Base-by-base conservation (phyloP, 1,140 invertebrate species). In the Helicoverpa armigera region DNA sequence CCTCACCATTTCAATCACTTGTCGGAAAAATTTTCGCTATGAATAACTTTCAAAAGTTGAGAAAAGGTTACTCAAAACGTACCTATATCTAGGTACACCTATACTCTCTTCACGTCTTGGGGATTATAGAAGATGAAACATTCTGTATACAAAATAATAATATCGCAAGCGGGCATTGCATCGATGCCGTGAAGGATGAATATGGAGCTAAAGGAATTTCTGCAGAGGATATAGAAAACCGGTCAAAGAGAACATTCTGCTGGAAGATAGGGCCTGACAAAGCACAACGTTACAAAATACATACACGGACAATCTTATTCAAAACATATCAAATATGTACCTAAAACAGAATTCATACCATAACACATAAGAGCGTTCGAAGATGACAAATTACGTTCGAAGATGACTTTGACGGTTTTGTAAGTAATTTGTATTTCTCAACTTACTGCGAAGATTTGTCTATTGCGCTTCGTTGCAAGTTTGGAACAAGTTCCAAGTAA, bases 191-290 rank as follows among this genome's bases (percentile, higher is more conserved):
- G 18, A 53, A 51, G 67, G 3, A 23, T 9, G 43, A n/a, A 29
- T 16, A 50, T 50, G 43, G 3, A 72, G 50, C 18, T n/a, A 72
- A 53, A 51, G 50, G 50, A 72, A 72, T 72, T 72, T 72, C 50
- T 51, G 50, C n/a, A 54, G 50, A 72, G 35, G 67, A 72, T 72
- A 72, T 72, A 18, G 50, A 54, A 54, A 72, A 31, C 50, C 50
- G 69, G 69, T 72, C 69, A 72, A 72, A 72, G 69, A 16, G 50
- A 53, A 72, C 12, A 31, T 13, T 72, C 5, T 31, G 13, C n/a
- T 12, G 67, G 12, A 72, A 72, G 50, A 54, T 16, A 23, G 16
- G 51, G 4, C 50, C 18, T 72, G 7, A 72, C 69, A 51, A 53
- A 72, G 35, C 35, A 43, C 35, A 43, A 43, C 35, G 35, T 43